Conservation (phyloP, 1,140 invertebrate species). For the Meloidogyne floridensis region DNA sequence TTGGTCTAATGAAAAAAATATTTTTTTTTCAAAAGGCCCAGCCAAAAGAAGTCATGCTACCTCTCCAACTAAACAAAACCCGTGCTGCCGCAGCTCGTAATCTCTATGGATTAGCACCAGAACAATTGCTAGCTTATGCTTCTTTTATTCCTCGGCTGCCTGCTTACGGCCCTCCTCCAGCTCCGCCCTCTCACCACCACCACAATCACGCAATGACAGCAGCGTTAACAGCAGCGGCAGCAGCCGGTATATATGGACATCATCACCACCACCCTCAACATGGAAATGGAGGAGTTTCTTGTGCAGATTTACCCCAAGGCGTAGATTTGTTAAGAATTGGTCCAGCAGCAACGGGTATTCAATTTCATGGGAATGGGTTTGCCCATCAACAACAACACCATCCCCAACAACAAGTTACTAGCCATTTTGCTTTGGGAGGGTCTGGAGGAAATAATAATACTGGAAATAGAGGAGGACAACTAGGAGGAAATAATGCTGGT, state of each 20-base stretch:
- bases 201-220: conserved; percentile 30
- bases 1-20: not conserved
- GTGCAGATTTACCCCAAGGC: not conserved
- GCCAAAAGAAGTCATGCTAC: conserved; percentile 65
- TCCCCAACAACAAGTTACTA: conserved; percentile 18
- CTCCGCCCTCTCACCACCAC: conserved; percentile 9
- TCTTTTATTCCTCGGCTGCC: conserved; percentile 51
- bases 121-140: conserved; percentile 61
- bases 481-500: conserved; percentile 44
- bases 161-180: conserved; percentile 34
- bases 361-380: conserved; percentile 56
- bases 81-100: conserved; percentile 63
- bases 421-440: conserved; percentile 13
- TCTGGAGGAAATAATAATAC: conserved; percentile 46
- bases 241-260: not conserved
- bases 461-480: conserved; percentile 40
- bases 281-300: conserved; percentile 29
- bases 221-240: conserved; percentile 25
- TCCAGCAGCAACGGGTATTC: conserved; percentile 19
- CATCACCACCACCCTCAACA: conserved; percentile 2
- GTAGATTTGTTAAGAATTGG: conserved; percentile 20
- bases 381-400: conserved; percentile 30
- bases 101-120: conserved; percentile 63
- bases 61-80: conserved; percentile 65
- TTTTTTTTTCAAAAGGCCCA: conserved; percentile 43